Evolutionary conservation across 2,888 invertebrate species (phyloP).

Genomic region (Maniola hyperantus): DNA sequence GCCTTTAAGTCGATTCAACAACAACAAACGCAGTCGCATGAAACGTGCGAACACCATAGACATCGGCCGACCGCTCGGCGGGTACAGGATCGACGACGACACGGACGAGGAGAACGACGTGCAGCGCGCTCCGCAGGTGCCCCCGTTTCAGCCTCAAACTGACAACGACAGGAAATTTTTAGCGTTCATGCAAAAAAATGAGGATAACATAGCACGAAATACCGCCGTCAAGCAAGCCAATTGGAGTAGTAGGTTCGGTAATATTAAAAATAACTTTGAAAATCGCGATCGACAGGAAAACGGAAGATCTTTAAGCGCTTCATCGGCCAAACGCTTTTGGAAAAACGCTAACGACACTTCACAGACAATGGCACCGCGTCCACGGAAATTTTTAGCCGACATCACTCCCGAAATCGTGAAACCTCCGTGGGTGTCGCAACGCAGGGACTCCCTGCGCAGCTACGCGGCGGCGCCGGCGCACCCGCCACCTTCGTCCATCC

Average conservation of each 20-base stretch:
- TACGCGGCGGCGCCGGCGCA: conserved; percentile 39
- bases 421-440: conserved; percentile 72
- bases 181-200: conserved; percentile 90
- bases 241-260: conserved; percentile 92
- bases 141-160: conserved; percentile 90
- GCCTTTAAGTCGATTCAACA: conserved; percentile 74
- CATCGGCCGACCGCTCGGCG: conserved; percentile 88
- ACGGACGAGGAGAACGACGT: conserved; percentile 65
- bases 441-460: conserved; percentile 56
- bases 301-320: conserved; percentile 71
- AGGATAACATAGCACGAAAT: conserved; percentile 56
- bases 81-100: conserved; percentile 77
- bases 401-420: conserved; percentile 60
- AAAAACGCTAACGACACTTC: conserved; percentile 82
- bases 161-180: conserved; percentile 93
- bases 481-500: conserved; percentile 33
- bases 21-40: conserved; percentile 88
- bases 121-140: conserved; percentile 74
- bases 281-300: conserved; percentile 67
- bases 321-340: conserved; percentile 84
- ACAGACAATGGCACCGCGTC: conserved; percentile 48
- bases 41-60: conserved; percentile 95
- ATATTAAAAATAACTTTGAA: conserved; percentile 92
- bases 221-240: conserved; percentile 72
- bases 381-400: conserved; percentile 55